phyloP scores from a whole-genome alignment of 2,113 vertebrate genomes.

The Hemicordylus capensis region DNA sequence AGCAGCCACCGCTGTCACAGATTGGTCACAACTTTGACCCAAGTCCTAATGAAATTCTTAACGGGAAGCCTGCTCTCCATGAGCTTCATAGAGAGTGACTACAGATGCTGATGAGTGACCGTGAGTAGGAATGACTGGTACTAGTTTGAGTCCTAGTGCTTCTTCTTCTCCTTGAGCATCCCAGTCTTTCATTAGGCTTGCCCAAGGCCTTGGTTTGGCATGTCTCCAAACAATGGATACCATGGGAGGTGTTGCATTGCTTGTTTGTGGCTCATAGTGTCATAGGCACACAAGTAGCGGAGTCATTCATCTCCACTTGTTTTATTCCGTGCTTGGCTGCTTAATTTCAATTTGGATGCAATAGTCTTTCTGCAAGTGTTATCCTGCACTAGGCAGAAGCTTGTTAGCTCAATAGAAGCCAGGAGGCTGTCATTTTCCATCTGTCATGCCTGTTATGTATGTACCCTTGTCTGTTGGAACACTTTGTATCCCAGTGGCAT shows the following conservation, averaged over 20 bases:
- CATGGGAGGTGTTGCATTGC: background rate
- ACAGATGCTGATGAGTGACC: conserved; percentile 1
- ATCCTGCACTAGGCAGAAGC: background rate
- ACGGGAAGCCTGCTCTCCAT: background rate
- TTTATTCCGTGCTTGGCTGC: background rate
- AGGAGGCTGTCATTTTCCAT: background rate
- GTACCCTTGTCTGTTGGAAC: background rate
- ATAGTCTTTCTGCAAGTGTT: background rate
- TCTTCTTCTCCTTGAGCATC: background rate
- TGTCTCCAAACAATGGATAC: background rate
- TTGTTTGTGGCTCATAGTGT: background rate
- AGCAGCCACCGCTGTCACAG: background rate
- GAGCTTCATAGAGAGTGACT: background rate
- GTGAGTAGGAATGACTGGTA: too few species aligned
- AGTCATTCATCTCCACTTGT: background rate
- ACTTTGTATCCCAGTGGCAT: background rate
- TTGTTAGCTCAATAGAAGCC: background rate
- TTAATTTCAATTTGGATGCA: background rate
- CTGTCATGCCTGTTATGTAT: background rate
- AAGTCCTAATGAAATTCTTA: background rate
- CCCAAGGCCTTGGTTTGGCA: background rate
- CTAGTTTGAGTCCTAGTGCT: background rate
- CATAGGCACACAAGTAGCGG: background rate
- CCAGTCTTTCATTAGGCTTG: background rate
- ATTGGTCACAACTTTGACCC: background rate